Evolutionary conservation across 2,888 invertebrate genomes (phyloP).

Genomic region (Torymus texanus): DNA sequence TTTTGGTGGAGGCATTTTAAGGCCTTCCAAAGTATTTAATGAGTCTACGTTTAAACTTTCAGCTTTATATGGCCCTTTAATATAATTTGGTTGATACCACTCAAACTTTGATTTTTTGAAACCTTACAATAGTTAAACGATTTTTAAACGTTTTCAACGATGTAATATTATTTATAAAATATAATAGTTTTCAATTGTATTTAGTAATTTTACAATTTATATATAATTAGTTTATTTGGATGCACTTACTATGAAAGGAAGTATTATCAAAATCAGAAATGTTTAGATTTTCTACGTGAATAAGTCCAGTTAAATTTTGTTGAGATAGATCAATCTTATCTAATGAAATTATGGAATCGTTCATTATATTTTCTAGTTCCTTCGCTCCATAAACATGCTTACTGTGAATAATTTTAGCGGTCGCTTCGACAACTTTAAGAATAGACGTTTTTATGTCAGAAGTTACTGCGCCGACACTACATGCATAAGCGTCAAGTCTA

Average conservation of each 20-base stretch:
- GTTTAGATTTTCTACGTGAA: conserved; percentile 56
- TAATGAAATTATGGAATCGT: conserved; percentile 57
- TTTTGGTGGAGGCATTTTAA: conserved; percentile 57
- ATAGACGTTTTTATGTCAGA: conserved; percentile 61
- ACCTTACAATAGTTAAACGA: conserved; percentile 21
- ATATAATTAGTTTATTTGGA: not conserved
- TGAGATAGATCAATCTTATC: conserved; percentile 56
- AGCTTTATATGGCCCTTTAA: conserved; percentile 59
- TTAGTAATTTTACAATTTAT: no score
- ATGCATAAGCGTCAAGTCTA: conserved; percentile 61
- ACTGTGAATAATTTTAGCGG: conserved; percentile 59
- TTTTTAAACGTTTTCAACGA: not conserved
- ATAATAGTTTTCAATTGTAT: no score
- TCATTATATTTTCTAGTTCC: conserved; percentile 56
- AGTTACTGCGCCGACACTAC: conserved; percentile 56
- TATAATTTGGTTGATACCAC: conserved; percentile 60
- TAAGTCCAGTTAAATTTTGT: conserved; percentile 57
- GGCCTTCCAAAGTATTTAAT: conserved; percentile 53
- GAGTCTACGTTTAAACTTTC: conserved; percentile 54
- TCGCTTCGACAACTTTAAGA: conserved; percentile 59
- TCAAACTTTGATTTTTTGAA: conserved; percentile 54
- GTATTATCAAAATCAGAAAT: conserved; percentile 42
- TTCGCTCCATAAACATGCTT: conserved; percentile 59
- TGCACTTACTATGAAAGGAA: conserved; percentile 35
- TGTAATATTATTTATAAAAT: not conserved